A percentile compares a stretch with the other conserved stretches of the same genome.
Evolutionary conservation across 2,113 vertebrate species (phyloP).

Genomic region (Coturnix japonica): DNA sequence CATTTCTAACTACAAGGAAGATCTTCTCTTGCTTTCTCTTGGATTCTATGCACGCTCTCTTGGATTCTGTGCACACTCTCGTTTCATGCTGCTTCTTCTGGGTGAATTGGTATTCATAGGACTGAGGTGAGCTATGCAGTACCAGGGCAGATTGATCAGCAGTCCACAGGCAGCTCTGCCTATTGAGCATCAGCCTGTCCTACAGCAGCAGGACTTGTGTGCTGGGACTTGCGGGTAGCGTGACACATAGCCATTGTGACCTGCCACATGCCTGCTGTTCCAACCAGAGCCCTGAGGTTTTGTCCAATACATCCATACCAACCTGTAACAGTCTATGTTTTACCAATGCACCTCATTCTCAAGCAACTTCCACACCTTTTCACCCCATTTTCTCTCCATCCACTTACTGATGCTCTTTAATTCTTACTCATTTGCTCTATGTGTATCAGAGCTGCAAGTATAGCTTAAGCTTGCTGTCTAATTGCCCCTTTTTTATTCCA

Average conservation of each 20-base stretch:
- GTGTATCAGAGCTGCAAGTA: neutral
- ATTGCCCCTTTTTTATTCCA: neutral
- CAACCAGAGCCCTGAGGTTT: neutral
- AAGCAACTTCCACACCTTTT: neutral
- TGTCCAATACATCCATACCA: neutral
- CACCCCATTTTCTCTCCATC: neutral
- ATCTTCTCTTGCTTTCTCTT: neutral
- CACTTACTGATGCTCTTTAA: neutral
- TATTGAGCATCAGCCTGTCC: neutral
- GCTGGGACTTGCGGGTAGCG: neutral
- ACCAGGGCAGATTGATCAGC: neutral
- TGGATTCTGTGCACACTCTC: neutral
- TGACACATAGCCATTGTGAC: neutral
- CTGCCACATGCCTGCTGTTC: accelerated
- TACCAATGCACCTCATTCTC: neutral
- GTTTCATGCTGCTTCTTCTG: neutral
- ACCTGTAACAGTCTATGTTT: neutral
- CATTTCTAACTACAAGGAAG: neutral
- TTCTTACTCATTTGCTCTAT: neutral
- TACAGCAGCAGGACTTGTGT: neutral
- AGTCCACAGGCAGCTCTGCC: neutral
- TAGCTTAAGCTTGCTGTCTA: neutral
- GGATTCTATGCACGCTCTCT: neutral
- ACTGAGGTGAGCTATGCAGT: neutral
- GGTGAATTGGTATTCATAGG: neutral